Evolutionary conservation across 2,113 vertebrate species (phyloP).

Genomic region (Limnothrissa miodon): DNA sequence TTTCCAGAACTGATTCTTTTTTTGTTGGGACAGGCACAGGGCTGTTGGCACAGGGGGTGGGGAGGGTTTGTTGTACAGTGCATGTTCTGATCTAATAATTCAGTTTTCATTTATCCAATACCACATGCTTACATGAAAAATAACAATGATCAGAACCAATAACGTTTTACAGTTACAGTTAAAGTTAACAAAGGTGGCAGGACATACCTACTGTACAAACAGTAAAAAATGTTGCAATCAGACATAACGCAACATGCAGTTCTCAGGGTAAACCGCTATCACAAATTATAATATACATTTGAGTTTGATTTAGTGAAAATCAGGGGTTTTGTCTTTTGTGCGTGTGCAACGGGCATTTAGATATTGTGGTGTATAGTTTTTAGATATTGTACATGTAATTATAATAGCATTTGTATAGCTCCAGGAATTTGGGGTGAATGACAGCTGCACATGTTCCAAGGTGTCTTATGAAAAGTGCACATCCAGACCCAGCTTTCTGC

Average conservation of each 20-base stretch:
- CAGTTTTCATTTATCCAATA: neutral
- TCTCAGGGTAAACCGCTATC: neutral
- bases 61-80: neutral
- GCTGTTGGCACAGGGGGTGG: neutral
- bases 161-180: neutral
- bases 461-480: neutral
- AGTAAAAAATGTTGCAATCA: neutral
- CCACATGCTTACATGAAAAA: neutral
- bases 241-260: neutral
- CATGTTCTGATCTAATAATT: neutral
- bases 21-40: neutral
- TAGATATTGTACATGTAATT: neutral
- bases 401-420: neutral
- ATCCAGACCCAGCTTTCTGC: slow-evolving; percentile 21
- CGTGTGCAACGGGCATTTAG: neutral
- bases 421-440: neutral
- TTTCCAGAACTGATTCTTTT: slow-evolving; percentile 30
- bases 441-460: neutral
- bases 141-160: too few species aligned
- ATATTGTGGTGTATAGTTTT: too few species aligned
- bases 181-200: neutral
- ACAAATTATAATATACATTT: neutral
- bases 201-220: neutral
- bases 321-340: neutral
- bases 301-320: neutral